Percentiles rank a stretch among this genome's conserved stretches.
Evolutionary conservation across 2,888 invertebrate species (phyloP).

Genomic region (Hemithea aestivaria): DNA sequence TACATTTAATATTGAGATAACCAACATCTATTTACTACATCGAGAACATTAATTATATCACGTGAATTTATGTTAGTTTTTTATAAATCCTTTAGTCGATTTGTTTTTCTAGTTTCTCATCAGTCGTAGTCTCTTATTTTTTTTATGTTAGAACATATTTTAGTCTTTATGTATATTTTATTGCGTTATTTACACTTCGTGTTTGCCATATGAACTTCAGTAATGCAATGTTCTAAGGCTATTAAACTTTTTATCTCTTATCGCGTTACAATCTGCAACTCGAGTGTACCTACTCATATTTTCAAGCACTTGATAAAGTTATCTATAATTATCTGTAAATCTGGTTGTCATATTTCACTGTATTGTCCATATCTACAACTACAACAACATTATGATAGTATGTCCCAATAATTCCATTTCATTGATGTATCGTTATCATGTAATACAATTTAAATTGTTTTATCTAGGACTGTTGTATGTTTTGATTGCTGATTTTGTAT

Average conservation of each 20-base stretch:
- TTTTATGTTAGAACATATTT: too few relatives aligned
- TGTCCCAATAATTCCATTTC: slow-evolving; percentile 37
- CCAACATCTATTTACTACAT: too few relatives aligned
- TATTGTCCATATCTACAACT: slow-evolving; percentile 42
- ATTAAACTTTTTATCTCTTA: slow-evolving; percentile 70
- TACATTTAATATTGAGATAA: too few relatives aligned
- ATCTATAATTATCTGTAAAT: slow-evolving; percentile 67
- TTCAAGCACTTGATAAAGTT: slow-evolving; percentile 57
- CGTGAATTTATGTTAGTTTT: too few relatives aligned
- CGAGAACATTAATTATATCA: too few relatives aligned
- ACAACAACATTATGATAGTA: slow-evolving; percentile 37
- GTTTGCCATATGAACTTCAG: too few relatives aligned
- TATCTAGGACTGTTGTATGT: slow-evolving; percentile 16
- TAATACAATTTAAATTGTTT: slow-evolving; percentile 35
- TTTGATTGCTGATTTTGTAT: slow-evolving; percentile 55
- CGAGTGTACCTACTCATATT: slow-evolving; percentile 40
- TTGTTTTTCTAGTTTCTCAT: too few relatives aligned
- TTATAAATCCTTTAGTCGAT: too few relatives aligned
- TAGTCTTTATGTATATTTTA: too few relatives aligned
- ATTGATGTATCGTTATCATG: slow-evolving; percentile 55
- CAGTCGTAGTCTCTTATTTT: too few relatives aligned
- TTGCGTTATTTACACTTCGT: too few relatives aligned
- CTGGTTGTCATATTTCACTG: slow-evolving; percentile 44
- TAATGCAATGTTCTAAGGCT: slow-evolving; percentile 42
- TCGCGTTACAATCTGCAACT: slow-evolving; percentile 55